Evolutionary conservation across 2,113 vertebrate species (phyloP).

Genomic region (Rhinogobius similis): DNA sequence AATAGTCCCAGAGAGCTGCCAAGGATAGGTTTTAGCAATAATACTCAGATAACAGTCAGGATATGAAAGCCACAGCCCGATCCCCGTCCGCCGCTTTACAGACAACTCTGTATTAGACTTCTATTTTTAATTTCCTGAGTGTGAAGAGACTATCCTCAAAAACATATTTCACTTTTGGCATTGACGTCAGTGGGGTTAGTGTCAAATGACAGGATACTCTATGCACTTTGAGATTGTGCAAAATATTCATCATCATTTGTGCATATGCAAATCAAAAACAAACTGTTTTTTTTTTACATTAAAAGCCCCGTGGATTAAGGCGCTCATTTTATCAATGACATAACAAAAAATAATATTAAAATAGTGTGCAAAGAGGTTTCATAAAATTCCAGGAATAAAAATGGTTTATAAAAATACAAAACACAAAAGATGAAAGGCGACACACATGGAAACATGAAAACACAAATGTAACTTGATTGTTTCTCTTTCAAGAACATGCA

Average conservation of each 20-base stretch:
- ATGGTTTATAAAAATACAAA: neutral
- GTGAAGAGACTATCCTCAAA: constrained; percentile 34
- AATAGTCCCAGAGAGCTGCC: neutral
- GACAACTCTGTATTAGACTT: constrained; percentile 27
- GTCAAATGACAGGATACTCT: constrained; percentile 10
- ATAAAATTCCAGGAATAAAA: neutral
- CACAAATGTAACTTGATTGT: too few relatives aligned
- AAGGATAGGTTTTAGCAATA: neutral
- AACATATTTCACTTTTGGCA: constrained; percentile 40
- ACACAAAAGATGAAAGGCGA: too few relatives aligned
- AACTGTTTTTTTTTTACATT: neutral
- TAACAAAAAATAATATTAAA: neutral
- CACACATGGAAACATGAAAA: too few relatives aligned
- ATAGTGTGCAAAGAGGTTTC: constrained; percentile 8
- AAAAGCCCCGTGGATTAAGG: constrained; percentile 4
- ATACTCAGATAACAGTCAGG: constrained; percentile 14
- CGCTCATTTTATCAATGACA: constrained; percentile 6
- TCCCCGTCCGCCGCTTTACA: constrained; percentile 12
- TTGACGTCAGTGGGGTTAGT: constrained; percentile 21
- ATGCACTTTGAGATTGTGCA: constrained; percentile 24
- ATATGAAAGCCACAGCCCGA: constrained; percentile 24
- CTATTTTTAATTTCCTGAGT: constrained; percentile 61
- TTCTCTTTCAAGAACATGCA: too few relatives aligned
- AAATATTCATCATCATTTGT: constrained; percentile 22
- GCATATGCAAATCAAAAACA: constrained; percentile 16